Percentiles rank a stretch among this genome's conserved stretches.
Conservation (phyloP, 2,113 vertebrate genomes). For the Heterochromis multidens region DNA sequence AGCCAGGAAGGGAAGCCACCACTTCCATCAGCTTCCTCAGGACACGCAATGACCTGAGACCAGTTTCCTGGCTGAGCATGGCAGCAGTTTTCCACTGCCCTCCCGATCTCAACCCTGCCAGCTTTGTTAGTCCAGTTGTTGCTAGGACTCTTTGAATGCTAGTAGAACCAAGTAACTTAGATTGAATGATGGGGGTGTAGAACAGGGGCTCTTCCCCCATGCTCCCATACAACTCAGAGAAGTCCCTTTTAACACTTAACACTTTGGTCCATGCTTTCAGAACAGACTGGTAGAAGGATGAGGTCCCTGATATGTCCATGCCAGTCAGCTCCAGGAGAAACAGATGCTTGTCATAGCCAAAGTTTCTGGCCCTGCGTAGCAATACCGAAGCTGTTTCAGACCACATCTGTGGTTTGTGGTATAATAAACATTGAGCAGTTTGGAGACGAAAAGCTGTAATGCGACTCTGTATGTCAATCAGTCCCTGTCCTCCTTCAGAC, state of each 20-base stretch:
- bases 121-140: background rate
- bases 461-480: background rate
- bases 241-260: too few species aligned
- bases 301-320: too few species aligned
- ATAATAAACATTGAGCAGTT: background rate
- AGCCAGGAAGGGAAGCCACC: background rate
- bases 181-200: too few species aligned
- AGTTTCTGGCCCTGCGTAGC: too few species aligned
- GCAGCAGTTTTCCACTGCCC: background rate
- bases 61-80: background rate
- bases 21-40: rapidly evolving
- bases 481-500: background rate
- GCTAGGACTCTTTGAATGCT: background rate
- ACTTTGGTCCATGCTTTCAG: too few species aligned
- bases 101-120: background rate
- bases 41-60: background rate
- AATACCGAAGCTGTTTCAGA: background rate
- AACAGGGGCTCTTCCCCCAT: too few species aligned
- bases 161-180: background rate
- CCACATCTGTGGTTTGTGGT: rapidly evolving
- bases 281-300: too few species aligned
- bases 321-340: too few species aligned
- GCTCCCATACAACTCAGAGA: too few species aligned
- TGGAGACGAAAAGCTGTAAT: background rate
- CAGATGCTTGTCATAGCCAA: too few species aligned